These are phyloP conservation scores for Natator depressus DNA, from an alignment of 2,113 vertebrate genomes.

Conservation along the genomic window DNA sequence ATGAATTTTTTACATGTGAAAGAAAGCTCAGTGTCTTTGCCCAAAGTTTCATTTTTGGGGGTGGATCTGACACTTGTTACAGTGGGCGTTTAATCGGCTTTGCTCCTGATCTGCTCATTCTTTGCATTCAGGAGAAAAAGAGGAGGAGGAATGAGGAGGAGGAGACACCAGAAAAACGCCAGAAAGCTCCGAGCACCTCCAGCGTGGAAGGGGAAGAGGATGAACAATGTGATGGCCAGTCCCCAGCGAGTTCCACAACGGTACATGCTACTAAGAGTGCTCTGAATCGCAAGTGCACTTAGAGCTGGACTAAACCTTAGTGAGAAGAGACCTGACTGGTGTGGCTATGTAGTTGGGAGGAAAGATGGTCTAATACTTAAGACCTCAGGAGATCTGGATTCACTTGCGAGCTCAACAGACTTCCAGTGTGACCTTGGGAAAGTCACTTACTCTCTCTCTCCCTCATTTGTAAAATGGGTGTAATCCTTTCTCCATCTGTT, in stretches of 20 bases:
- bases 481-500: not conserved
- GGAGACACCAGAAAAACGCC: slow-evolving; percentile 78
- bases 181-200: slow-evolving; percentile 76
- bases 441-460: not conserved
- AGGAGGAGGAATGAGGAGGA: slow-evolving; percentile 79
- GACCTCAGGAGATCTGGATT: accelerated
- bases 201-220: slow-evolving; percentile 73
- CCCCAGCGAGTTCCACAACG: slow-evolving; percentile 83
- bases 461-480: not conserved
- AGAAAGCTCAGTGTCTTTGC: not conserved
- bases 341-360: not conserved
- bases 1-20: not conserved
- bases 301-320: not conserved
- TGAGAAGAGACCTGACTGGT: not conserved
- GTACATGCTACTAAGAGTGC: slow-evolving; percentile 67
- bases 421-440: not conserved
- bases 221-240: slow-evolving; percentile 72
- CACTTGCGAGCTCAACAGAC: not conserved
- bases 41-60: not conserved
- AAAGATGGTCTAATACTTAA: not conserved
- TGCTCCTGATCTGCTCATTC: not conserved
- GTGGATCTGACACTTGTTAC: not conserved
- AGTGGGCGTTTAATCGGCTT: not conserved
- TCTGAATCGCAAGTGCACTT: not conserved
- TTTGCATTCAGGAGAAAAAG: slow-evolving; percentile 80